A percentile compares a stretch with the other conserved stretches of the same genome.
These are phyloP conservation scores for Athetis lepigone DNA, from an alignment of 2,888 invertebrate species.

Conservation along the genomic window DNA sequence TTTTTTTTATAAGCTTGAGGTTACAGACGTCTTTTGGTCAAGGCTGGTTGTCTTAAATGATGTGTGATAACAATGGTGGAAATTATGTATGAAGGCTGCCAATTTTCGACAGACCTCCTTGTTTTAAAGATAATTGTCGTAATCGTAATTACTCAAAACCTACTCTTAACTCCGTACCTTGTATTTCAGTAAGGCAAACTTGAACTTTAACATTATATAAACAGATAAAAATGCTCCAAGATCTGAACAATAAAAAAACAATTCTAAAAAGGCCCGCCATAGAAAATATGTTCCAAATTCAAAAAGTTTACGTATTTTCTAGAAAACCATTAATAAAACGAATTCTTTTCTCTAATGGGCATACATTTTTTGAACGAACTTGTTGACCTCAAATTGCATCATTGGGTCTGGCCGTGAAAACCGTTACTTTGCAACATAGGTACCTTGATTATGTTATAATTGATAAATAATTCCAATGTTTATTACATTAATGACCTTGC, in stretches of 20 bases:
- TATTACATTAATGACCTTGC: conserved; percentile 36
- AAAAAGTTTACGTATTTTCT: not conserved
- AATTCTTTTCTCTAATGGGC: conserved; percentile 5
- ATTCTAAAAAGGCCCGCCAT: too few species aligned
- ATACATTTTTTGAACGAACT: conserved; percentile 14
- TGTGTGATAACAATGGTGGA: conserved; percentile 33
- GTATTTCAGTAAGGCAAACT: not conserved
- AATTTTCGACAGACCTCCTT: conserved; percentile 17
- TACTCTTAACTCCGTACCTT: not conserved
- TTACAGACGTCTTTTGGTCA: conserved; percentile 47
- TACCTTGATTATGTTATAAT: conserved; percentile 32
- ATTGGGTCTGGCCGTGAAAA: conserved; percentile 39
- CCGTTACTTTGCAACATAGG: conserved; percentile 21
- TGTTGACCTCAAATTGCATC: conserved; percentile 40
- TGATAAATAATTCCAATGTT: conserved; percentile 39
- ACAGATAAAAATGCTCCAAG: not conserved
- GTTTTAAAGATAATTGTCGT: conserved; percentile 2
- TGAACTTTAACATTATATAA: not conserved
- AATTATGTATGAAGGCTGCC: conserved; percentile 29
- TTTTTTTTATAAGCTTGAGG: conserved; percentile 10
- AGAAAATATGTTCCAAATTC: not conserved
- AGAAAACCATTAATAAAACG: not conserved
- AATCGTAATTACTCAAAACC: not conserved
- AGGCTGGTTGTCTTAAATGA: conserved; percentile 39
- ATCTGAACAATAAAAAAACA: not conserved